phyloP scores from a whole-genome alignment of 2,888 invertebrate genomes.

The Linnaemya tessellans region DNA sequence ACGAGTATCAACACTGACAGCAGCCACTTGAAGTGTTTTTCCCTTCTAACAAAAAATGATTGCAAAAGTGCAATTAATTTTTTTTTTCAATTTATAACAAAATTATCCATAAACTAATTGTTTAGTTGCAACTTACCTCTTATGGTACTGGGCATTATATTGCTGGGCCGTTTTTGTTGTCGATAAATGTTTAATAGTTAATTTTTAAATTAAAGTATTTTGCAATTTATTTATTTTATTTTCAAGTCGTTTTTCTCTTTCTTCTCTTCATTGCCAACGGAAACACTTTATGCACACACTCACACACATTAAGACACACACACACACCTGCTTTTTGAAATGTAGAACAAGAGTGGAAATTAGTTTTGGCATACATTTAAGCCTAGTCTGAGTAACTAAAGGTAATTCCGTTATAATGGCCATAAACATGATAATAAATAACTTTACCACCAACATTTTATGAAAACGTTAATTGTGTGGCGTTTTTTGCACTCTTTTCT shows the following conservation, averaged over 20 bases:
- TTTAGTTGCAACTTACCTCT: slow-evolving; percentile 78
- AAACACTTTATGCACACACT: slow-evolving; percentile 16
- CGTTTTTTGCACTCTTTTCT: slow-evolving; percentile 12
- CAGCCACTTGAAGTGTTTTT: no score
- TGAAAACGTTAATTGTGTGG: not conserved
- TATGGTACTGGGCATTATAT: slow-evolving; percentile 82
- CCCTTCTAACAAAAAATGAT: no score
- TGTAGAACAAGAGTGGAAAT: slow-evolving; percentile 40
- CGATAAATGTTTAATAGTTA: slow-evolving; percentile 61
- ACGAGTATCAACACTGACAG: no score
- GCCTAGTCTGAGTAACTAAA: slow-evolving; percentile 51
- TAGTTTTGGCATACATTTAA: slow-evolving; percentile 52
- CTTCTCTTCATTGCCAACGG: slow-evolving; percentile 11
- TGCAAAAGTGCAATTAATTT: no score
- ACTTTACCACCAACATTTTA: slow-evolving; percentile 21
- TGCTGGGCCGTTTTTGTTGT: slow-evolving; percentile 68
- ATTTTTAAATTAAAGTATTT: not conserved
- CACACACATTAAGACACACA: slow-evolving; percentile 30
- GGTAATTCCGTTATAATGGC: slow-evolving; percentile 30
- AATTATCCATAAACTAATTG: not conserved
- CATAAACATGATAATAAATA: slow-evolving; percentile 52
- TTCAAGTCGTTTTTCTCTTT: slow-evolving; percentile 4
- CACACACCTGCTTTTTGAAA: slow-evolving; percentile 28
- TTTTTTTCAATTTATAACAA: no score
- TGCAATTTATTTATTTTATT: not conserved